A percentile compares a stretch with the other conserved stretches of the same genome.
Conservation (phyloP, 2,888 invertebrate genomes). For the Cheilosia urbana region DNA sequence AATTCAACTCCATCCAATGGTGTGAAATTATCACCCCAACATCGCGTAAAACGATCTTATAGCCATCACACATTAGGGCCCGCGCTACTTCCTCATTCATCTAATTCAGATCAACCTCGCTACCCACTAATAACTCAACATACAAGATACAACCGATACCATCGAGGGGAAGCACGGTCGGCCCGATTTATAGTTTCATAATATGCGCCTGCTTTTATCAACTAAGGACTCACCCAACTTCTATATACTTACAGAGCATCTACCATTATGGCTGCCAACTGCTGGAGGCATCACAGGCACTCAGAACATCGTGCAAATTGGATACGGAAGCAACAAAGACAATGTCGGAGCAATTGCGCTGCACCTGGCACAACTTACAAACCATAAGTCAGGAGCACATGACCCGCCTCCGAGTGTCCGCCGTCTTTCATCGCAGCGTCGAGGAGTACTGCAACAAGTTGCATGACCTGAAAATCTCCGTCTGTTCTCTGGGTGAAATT, state of each 20-base stretch:
- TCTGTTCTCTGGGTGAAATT: constrained; percentile 83
- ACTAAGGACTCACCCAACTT: constrained; percentile 26
- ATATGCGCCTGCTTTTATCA: constrained; percentile 14
- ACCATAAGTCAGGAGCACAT: constrained; percentile 90
- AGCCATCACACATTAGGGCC: constrained; percentile 35
- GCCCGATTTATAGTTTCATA: constrained; percentile 32
- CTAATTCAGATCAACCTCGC: constrained; percentile 60
- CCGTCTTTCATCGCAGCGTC: constrained; percentile 89
- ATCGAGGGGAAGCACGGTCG: neutral
- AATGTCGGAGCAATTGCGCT: constrained; percentile 86
- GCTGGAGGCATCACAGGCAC: constrained; percentile 89
- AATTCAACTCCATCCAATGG: constrained; percentile 26
- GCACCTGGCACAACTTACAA: constrained; percentile 89
- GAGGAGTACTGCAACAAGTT: constrained; percentile 87
- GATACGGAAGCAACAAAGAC: constrained; percentile 85
- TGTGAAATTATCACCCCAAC: constrained; percentile 63
- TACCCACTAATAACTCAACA: constrained; percentile 33
- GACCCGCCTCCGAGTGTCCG: constrained; percentile 89
- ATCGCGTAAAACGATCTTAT: constrained; percentile 55
- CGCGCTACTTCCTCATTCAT: constrained; percentile 65
- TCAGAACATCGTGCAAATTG: constrained; percentile 89
- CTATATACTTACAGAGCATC: constrained; percentile 86
- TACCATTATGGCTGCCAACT: constrained; percentile 92
- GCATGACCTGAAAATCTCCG: constrained; percentile 86
- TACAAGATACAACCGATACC: constrained; percentile 6